Conservation (phyloP, 2,888 invertebrate genomes). For the Unio pictorum region DNA sequence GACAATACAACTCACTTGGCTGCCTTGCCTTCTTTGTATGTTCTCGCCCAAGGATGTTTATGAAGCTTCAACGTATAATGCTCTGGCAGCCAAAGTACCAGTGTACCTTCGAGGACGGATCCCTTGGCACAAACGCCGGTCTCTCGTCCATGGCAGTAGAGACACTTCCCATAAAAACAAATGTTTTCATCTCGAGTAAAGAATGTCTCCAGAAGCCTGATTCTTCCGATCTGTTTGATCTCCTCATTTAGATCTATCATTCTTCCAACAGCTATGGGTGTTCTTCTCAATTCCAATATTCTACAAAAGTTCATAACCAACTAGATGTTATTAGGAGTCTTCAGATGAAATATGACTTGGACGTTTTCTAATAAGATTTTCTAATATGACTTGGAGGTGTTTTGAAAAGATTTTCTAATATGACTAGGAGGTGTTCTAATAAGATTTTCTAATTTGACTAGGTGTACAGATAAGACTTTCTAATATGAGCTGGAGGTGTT, state of each 20-base stretch:
- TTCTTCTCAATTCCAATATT: conserved; percentile 84
- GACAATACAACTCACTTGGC: conserved; percentile 73
- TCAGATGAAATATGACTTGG: too few species aligned
- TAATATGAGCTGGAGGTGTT: too few species aligned
- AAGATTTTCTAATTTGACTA: too few species aligned
- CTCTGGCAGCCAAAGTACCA: conserved; percentile 85
- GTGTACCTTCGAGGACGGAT: conserved; percentile 83
- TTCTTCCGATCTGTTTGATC: conserved; percentile 80
- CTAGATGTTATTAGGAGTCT: too few species aligned
- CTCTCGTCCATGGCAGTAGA: conserved; percentile 81
- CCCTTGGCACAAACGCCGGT: conserved; percentile 87
- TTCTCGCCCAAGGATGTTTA: conserved; percentile 89
- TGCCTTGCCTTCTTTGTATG: conserved; percentile 82
- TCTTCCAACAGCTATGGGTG: conserved; percentile 86
- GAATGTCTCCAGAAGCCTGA: conserved; percentile 80
- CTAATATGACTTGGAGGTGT: too few species aligned
- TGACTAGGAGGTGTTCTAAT: too few species aligned
- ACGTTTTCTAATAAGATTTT: too few species aligned
- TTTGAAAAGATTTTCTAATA: too few species aligned
- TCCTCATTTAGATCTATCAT: conserved; percentile 81
- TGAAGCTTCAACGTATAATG: conserved; percentile 79
- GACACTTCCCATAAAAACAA: conserved; percentile 92
- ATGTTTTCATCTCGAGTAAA: conserved; percentile 78
- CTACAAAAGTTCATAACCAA: conserved; percentile 63
- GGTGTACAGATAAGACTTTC: too few species aligned